These are phyloP conservation scores for Cacajao melanocephalus DNA, from an alignment of 2,797 vertebrate species.

Conservation along the genomic window DNA sequence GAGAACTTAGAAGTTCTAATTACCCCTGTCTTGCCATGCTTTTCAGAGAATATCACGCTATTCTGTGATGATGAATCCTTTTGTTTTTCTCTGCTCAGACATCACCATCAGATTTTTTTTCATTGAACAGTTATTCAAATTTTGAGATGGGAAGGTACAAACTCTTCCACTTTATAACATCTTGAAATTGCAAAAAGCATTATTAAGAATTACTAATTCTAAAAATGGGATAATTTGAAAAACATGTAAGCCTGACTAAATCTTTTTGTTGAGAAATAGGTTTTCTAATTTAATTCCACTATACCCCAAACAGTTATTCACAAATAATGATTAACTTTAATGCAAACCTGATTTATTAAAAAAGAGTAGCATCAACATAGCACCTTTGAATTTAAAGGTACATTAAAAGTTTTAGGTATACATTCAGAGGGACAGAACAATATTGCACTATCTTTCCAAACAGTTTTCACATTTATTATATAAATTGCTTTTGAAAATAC, in stretches of 20 bases:
- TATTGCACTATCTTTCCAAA: constrained; percentile 8
- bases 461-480: neutral
- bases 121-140: neutral
- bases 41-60: neutral
- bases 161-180: neutral
- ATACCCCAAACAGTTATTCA: neutral
- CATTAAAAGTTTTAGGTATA: neutral
- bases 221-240: neutral
- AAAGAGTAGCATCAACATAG: neutral
- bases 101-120: neutral
- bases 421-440: neutral
- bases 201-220: neutral
- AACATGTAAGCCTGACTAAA: neutral
- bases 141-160: neutral
- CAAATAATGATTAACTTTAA: neutral
- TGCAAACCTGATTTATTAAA: neutral
- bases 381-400: neutral
- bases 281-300: neutral
- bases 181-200: neutral
- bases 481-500: neutral
- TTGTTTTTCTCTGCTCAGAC: neutral
- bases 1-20: neutral
- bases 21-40: neutral
- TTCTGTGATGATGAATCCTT: neutral
- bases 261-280: neutral